Evolutionary conservation across 2,113 vertebrate species (phyloP).

Genomic region (Crotalus helleri): DNA sequence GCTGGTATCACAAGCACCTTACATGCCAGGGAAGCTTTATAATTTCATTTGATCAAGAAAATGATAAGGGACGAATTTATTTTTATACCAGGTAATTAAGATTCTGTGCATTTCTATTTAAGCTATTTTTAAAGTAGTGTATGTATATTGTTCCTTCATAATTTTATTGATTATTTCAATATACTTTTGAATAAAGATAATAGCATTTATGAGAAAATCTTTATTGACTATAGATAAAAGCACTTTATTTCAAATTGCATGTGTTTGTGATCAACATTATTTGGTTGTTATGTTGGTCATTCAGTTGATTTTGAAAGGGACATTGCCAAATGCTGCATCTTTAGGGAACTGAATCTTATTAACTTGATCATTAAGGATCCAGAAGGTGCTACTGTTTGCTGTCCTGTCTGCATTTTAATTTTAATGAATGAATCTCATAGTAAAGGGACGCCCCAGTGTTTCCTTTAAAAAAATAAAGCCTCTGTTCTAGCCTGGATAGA

Average conservation of each 20-base stretch:
- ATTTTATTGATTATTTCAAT: conserved; percentile 37
- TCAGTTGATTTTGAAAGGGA: conserved; percentile 18
- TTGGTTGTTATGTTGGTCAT: not conserved
- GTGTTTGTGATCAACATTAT: conserved; percentile 25
- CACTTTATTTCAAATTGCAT: conserved; percentile 56
- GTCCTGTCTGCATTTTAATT: conserved; percentile 1
- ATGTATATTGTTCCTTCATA: conserved; percentile 41
- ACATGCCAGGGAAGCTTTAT: not conserved
- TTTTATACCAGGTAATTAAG: conserved; percentile 53
- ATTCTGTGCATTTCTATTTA: conserved; percentile 57
- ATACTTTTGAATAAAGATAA: conserved; percentile 19
- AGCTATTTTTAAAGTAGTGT: conserved; percentile 25
- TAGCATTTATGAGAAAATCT: conserved; percentile 42
- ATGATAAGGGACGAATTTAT: conserved; percentile 35
- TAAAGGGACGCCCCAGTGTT: not conserved
- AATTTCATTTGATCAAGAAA: not conserved
- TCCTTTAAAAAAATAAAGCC: not conserved
- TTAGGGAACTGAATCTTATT: not conserved
- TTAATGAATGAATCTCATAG: not conserved
- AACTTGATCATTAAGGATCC: not conserved
- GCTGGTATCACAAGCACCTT: conserved; percentile 52
- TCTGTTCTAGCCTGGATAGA: not conserved
- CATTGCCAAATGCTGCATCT: fast-evolving
- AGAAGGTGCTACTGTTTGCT: conserved; percentile 8
- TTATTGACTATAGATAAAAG: conserved; percentile 64